Evolutionary conservation across 2,888 invertebrate species (phyloP).

Genomic region (Thumatha senex): DNA sequence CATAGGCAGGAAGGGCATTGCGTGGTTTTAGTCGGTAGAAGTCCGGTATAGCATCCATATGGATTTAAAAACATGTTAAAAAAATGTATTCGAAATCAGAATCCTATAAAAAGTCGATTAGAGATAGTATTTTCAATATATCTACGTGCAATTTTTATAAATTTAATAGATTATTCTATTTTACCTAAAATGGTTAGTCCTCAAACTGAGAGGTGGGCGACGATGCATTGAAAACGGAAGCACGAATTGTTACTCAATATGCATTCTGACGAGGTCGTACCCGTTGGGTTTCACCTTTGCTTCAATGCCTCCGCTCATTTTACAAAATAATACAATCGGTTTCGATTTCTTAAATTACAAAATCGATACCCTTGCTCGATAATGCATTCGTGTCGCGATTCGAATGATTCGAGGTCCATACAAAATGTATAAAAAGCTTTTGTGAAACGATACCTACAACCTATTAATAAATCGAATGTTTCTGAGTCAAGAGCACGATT

Average conservation of each 20-base stretch:
- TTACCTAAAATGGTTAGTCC: slow-evolving; percentile 11
- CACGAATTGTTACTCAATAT: slow-evolving; percentile 68
- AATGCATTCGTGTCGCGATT: slow-evolving; percentile 25
- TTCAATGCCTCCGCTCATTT: slow-evolving; percentile 51
- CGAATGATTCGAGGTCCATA: slow-evolving; percentile 15
- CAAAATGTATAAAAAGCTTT: slow-evolving; percentile 18
- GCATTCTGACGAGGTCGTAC: slow-evolving; percentile 62
- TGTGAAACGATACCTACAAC: slow-evolving; percentile 21
- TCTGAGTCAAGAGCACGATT: slow-evolving; percentile 32
- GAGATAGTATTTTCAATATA: no score
- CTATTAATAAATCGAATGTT: slow-evolving; percentile 36
- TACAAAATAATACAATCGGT: slow-evolving; percentile 37
- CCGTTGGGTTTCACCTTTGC: slow-evolving; percentile 67
- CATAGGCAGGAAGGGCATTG: no score
- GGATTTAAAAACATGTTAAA: no score
- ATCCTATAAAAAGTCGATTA: no score
- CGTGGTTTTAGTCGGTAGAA: no score
- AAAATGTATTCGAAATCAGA: no score
- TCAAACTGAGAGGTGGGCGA: slow-evolving; percentile 30
- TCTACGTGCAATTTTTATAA: no score
- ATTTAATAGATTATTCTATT: no score
- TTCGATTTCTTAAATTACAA: slow-evolving; percentile 45
- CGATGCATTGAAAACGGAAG: slow-evolving; percentile 61
- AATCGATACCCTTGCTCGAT: slow-evolving; percentile 35
- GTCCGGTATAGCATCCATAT: no score